Base-by-base conservation (phyloP, 1,140 invertebrate species). In the Drosophila rufa region DNA sequence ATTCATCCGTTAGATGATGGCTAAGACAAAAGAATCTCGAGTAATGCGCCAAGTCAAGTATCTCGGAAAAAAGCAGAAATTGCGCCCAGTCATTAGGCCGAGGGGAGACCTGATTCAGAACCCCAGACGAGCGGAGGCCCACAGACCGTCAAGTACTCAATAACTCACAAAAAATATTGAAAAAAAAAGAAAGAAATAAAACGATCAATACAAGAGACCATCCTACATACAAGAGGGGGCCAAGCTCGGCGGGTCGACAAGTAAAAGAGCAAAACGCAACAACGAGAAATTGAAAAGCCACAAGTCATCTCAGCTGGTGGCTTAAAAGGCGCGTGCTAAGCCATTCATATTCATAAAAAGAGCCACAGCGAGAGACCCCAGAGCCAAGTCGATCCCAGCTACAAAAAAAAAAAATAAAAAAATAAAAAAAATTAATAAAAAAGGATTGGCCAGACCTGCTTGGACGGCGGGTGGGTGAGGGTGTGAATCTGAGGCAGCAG, bases 281-380 rank as follows among this genome's bases (percentile, higher is more conserved):
- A 82, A 84, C 85, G 83, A 90, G 82, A 90, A 90, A 83, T 90
- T 90, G 85, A 91, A 90, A 90, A 91, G 82, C 79, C 86, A 91
- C 86, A 90, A 90, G 86, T 90, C 86, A 90, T 90, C 86, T 91
- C 86, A 90, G 86, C 86, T 90, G 86, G 86, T 90, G 86, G 86
- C 86, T 86, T 90, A 90, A 90, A 90, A 90, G 86, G 86, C 86
- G 86, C 86, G 86, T 90, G 86, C 86, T 90, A 90, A 90, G 86
- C 86, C 86, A 90, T 90, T 90, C 86, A 90, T 91, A 90, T 90
- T 90, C 85, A 90, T 90, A 90, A 90, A 90, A 90, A 80, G 79
- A 82, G 76, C 67, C 79, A 69, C 66, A 75, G 60, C 62, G 45
- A 56, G 62, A 79, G 64, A 55, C 66, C 59, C 67, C 45, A 65